Conservation (phyloP, 2,888 invertebrate species). For the Heliconius sara region DNA sequence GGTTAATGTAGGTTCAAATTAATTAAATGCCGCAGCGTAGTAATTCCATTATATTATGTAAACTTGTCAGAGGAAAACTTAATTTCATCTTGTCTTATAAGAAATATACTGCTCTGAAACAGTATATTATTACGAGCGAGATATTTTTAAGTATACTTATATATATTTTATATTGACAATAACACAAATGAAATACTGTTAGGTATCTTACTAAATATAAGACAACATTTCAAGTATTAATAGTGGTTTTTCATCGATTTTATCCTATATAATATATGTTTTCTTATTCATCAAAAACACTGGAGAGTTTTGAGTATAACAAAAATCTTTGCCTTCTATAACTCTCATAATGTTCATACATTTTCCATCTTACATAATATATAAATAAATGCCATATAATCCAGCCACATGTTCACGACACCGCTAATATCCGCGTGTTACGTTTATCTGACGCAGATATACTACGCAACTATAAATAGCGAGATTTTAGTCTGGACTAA, state of each 20-base stretch:
- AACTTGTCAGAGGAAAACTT: conserved; percentile 16
- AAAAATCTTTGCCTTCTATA: background rate
- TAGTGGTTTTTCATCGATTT: too few species aligned
- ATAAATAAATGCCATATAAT: background rate
- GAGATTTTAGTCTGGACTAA: conserved; percentile 18
- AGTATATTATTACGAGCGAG: background rate
- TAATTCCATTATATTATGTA: conserved; percentile 28
- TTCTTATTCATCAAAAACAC: too few species aligned
- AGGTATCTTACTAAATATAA: background rate
- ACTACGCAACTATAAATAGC: conserved; percentile 28
- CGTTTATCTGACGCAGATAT: conserved; percentile 23
- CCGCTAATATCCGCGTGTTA: conserved; percentile 9
- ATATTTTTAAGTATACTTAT: background rate
- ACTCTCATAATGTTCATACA: background rate
- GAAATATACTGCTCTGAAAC: background rate
- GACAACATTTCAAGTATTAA: background rate
- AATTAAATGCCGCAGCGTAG: conserved; percentile 25
- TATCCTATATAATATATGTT: too few species aligned
- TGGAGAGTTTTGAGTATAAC: background rate
- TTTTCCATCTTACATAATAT: background rate
- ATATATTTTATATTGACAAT: background rate
- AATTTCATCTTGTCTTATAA: conserved; percentile 23
- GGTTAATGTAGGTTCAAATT: conserved; percentile 20
- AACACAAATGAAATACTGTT: background rate
- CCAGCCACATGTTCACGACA: background rate